Conservation (phyloP, 2,888 invertebrate species). For the Nephrotoma flavescens region DNA sequence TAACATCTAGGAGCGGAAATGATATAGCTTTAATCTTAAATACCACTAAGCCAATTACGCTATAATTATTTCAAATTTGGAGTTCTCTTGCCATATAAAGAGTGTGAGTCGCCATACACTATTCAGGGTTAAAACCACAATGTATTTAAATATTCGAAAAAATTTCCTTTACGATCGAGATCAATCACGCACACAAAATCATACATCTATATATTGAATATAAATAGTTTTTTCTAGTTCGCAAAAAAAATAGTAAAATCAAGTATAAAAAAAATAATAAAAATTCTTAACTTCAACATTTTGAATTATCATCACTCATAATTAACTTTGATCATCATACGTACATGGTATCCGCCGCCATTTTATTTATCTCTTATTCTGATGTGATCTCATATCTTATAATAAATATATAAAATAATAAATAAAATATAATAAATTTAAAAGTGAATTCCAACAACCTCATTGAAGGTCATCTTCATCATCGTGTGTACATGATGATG, state of each 20-base stretch:
- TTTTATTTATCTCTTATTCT: not conserved
- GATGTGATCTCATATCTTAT: not conserved
- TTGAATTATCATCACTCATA: constrained; percentile 3
- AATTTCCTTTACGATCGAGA: not conserved
- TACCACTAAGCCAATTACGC: not conserved
- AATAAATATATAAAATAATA: not conserved
- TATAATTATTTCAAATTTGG: not conserved
- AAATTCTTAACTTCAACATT: not conserved
- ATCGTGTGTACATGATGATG: not conserved
- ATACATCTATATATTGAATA: not conserved
- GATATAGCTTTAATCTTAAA: not conserved
- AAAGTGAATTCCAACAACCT: constrained; percentile 2
- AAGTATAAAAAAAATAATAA: not conserved
- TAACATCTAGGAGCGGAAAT: not conserved
- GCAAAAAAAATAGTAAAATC: not conserved
- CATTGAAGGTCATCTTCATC: constrained; percentile 3
- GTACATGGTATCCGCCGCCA: not conserved
- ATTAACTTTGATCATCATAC: not conserved
- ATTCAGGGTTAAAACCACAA: not conserved
- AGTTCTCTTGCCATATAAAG: not conserved
- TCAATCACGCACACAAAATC: not conserved
- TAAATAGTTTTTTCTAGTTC: not conserved
- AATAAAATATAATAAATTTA: not conserved
- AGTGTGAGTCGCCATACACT: not conserved
- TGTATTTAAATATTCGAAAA: not conserved